Base-by-base conservation (phyloP, 2,113 vertebrate genomes). In the Ochotona princeps region DNA sequence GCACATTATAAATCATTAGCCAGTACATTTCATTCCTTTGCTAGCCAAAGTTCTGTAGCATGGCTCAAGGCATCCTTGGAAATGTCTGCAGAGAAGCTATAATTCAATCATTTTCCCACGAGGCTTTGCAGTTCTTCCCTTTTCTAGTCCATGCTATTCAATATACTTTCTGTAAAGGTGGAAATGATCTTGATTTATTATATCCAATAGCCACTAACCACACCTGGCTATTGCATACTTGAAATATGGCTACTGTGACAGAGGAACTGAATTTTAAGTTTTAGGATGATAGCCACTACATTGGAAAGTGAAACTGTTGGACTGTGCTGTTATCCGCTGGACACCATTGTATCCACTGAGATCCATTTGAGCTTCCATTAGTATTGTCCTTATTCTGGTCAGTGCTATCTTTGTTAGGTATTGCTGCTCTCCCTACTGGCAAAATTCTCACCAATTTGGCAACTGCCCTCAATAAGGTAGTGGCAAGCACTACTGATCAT, bases 41-140 rank as follows among this genome's bases (percentile, higher is more conserved):
- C 79, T 63, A 54, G 38, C 30, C 30, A 72, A 47, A 51, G 49
- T 28, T 75, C 47, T 79, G 17, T 72, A 86, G 8, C 32, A 8
- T n/a, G 76, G 51, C 78, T 86, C 20, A 14, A 57, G 67, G 63
- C 84, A 70, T 92, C 69, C 69, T 79, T 83, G 20, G 30, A 85
- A 63, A 83, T 88, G 32, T 60, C 44, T 57, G 32, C 28, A 88
- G 65, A 93, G 0, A 26, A 90, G 26, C 28, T 85, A 35, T 82
- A 78, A 74, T 30, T 23, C 49, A 61, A 83, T 80, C 38, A 11
- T 79, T 35, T 38, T 76, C 51, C 47, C 74, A 35, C 9, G 35
- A 83, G 69, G 65, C 85, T 72, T 72, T 94, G 35, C 85, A 76
- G 6, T 86, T 47, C 38, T 84, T 57, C 47, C 51, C 92, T 90